phyloP scores from a whole-genome alignment of 2,888 invertebrate genomes.

The Ennomos quercinarius region DNA sequence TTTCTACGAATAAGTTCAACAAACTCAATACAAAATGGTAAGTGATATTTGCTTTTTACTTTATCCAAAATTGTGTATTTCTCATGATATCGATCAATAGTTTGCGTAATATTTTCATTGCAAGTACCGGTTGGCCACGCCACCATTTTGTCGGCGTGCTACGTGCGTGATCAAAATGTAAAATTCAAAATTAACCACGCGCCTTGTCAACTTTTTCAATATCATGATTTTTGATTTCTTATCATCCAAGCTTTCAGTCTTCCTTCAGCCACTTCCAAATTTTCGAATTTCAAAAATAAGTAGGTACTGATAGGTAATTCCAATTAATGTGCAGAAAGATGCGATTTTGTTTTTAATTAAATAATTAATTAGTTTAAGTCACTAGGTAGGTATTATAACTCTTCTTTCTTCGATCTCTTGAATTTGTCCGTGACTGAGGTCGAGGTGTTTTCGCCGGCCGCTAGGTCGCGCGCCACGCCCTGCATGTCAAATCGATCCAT shows the following conservation, averaged over 20 bases:
- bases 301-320: no score
- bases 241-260: no score
- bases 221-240: background rate
- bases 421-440: conserved; percentile 35
- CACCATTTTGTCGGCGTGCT: conserved; percentile 75
- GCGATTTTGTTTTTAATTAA: conserved; percentile 40
- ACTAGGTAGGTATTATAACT: no score
- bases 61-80: conserved; percentile 27
- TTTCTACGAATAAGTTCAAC: conserved; percentile 74
- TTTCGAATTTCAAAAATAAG: conserved; percentile 8
- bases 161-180: conserved; percentile 40
- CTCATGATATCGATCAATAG: conserved; percentile 5
- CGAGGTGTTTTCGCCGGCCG: conserved; percentile 53
- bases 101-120: conserved; percentile 1
- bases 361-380: no score
- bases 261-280: no score
- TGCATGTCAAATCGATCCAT: conserved; percentile 3
- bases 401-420: no score
- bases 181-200: conserved; percentile 34
- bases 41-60: conserved; percentile 54
- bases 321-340: conserved; percentile 33
- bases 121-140: conserved; percentile 64
- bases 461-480: conserved; percentile 42
- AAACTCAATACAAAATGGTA: conserved; percentile 82
- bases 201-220: background rate